A percentile compares a stretch with the other conserved stretches of the same genome.
These are phyloP conservation scores for Galagoides demidoff DNA, from an alignment of 2,797 vertebrate species.

Conservation along the genomic window DNA sequence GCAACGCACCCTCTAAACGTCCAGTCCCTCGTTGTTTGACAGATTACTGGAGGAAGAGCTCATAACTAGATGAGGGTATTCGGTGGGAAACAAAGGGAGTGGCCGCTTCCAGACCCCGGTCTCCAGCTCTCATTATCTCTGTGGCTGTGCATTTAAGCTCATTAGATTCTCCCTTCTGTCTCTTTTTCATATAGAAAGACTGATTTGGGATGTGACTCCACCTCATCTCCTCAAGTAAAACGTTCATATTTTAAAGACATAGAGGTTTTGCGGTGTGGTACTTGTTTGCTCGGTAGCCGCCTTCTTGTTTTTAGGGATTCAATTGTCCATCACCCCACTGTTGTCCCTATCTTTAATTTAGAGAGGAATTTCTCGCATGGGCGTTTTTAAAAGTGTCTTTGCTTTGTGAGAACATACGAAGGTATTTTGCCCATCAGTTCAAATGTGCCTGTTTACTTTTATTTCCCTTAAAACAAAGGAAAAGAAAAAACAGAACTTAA, in stretches of 20 bases:
- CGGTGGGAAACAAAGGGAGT: conserved; percentile 6
- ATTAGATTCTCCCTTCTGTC: conserved; percentile 50
- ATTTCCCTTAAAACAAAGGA: not conserved
- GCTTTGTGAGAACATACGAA: not conserved
- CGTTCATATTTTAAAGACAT: not conserved
- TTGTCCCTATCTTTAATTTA: not conserved
- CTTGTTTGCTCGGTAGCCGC: not conserved
- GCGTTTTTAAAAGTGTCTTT: not conserved
- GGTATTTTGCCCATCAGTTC: not conserved
- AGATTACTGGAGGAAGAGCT: conserved; percentile 57
- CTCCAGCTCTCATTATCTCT: conserved; percentile 67
- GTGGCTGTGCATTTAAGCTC: conserved; percentile 48
- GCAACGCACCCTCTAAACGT: conserved; percentile 49
- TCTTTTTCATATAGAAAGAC: conserved; percentile 64
- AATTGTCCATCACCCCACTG: not conserved
- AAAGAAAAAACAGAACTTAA: not conserved
- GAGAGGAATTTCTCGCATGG: not conserved
- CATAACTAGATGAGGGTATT: conserved; percentile 33
- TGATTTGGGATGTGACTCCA: conserved; percentile 14
- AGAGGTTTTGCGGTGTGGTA: not conserved
- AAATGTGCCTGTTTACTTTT: not conserved
- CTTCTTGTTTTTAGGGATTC: not conserved
- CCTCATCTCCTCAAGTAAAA: not conserved
- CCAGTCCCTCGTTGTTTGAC: conserved; percentile 49
- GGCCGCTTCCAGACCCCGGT: conserved; percentile 53